phyloP scores from a whole-genome alignment of 2,113 vertebrate species.

The Seriola rivoliana region DNA sequence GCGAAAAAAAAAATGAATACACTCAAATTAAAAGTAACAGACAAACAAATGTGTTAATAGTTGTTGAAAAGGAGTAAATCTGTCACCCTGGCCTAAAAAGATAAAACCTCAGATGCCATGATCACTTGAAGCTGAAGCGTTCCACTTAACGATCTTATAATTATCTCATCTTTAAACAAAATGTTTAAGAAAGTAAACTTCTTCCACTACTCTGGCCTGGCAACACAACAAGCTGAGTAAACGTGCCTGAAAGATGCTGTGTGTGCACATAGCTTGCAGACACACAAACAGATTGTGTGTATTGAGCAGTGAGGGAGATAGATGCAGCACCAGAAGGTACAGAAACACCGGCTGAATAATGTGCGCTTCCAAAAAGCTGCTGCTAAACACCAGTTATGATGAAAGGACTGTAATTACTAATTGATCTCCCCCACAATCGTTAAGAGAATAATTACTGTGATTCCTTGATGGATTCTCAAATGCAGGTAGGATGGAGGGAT shows the following conservation, averaged over 20 bases:
- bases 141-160: not conserved
- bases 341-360: slow-evolving; percentile 44
- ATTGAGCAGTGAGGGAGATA: slow-evolving; percentile 43
- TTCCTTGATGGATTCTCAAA: slow-evolving; percentile 15
- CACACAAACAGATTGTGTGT: slow-evolving; percentile 44
- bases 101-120: not conserved
- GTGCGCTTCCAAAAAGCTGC: slow-evolving; percentile 28
- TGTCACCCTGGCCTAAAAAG: not conserved
- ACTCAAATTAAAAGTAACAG: not conserved
- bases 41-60: not conserved
- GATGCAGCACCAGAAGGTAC: slow-evolving; percentile 45
- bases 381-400: slow-evolving; percentile 49
- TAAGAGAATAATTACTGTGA: slow-evolving; percentile 21
- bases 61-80: not conserved
- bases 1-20: not conserved
- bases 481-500: not conserved
- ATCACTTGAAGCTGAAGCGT: not conserved
- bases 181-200: slow-evolving; percentile 33
- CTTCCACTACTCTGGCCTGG: not conserved
- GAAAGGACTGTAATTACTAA: slow-evolving; percentile 48
- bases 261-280: slow-evolving; percentile 34
- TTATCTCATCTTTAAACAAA: slow-evolving; percentile 9
- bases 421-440: slow-evolving; percentile 30
- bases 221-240: slow-evolving; percentile 23
- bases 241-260: slow-evolving; percentile 21